These are phyloP conservation scores for Acromyrmex echinatior DNA, from an alignment of 1,140 invertebrate genomes.

Conservation along the genomic window DNA sequence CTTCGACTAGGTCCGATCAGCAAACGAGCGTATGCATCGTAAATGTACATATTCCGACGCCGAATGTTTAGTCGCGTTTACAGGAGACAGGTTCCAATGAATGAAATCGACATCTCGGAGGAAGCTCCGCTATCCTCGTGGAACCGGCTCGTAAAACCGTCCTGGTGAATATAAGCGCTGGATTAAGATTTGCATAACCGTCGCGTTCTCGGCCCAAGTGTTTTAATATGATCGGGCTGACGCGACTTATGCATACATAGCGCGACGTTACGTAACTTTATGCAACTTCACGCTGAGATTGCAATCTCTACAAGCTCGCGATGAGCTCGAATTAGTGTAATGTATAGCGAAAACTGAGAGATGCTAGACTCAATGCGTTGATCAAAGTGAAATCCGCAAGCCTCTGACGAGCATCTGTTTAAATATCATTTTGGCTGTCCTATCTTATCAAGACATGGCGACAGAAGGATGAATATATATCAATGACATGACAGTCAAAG, in stretches of 20 bases:
- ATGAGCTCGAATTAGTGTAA: conserved; percentile 19
- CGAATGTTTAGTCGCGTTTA: conserved; percentile 26
- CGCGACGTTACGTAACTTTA: conserved; percentile 39
- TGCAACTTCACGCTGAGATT: conserved; percentile 24
- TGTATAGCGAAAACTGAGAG: conserved; percentile 2
- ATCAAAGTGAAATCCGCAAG: conserved; percentile 28
- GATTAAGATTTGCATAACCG: conserved; percentile 57
- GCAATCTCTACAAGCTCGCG: background rate
- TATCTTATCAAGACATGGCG: conserved; percentile 63
- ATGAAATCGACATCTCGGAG: conserved; percentile 41
- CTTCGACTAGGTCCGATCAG: conserved; percentile 70
- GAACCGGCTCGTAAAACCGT: conserved; percentile 35
- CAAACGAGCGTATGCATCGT: conserved; percentile 56
- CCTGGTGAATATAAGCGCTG: conserved; percentile 24
- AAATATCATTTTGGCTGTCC: conserved; percentile 62
- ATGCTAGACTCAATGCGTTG: background rate
- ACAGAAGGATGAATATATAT: conserved; percentile 22
- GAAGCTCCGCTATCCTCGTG: background rate
- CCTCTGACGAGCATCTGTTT: conserved; percentile 71
- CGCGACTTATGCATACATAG: conserved; percentile 30
- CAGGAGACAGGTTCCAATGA: conserved; percentile 13
- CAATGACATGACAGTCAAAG: background rate
- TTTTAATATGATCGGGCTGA: conserved; percentile 39
- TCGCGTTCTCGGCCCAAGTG: conserved; percentile 9
- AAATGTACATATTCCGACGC: conserved; percentile 11